These are phyloP conservation scores for Taurulus bubalis DNA, from an alignment of 2,113 vertebrate species.

Conservation along the genomic window DNA sequence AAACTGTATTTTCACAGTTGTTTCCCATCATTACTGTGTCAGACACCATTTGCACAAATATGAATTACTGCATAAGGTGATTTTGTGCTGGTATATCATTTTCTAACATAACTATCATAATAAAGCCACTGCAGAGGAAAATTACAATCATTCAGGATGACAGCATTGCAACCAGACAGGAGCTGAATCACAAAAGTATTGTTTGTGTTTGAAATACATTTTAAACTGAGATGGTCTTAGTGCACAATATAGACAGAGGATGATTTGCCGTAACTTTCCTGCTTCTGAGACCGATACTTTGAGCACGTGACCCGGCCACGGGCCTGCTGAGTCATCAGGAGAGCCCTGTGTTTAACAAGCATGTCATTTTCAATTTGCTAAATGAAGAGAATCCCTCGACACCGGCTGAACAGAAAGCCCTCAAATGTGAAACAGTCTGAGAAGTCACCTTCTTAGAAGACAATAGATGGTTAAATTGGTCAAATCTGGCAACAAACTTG, in stretches of 20 bases:
- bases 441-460: neutral
- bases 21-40: neutral
- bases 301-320: neutral
- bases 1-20: neutral
- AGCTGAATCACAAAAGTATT: neutral
- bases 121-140: neutral
- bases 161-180: neutral
- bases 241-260: neutral
- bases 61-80: conserved; percentile 15
- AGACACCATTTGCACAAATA: neutral
- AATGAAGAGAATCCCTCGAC: conserved; percentile 16
- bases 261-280: neutral
- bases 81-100: conserved; percentile 8
- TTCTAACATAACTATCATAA: neutral
- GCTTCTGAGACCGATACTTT: neutral
- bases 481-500: neutral
- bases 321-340: conserved; percentile 11
- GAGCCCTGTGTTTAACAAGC: conserved; percentile 4
- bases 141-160: neutral
- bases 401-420: neutral
- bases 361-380: neutral
- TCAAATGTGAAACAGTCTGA: neutral
- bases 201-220: neutral
- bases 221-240: neutral
- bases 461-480: neutral